Percentiles rank a stretch among this genome's conserved stretches.
These are phyloP conservation scores for Columbina picui DNA, from an alignment of 2,113 vertebrate genomes.

Conservation along the genomic window DNA sequence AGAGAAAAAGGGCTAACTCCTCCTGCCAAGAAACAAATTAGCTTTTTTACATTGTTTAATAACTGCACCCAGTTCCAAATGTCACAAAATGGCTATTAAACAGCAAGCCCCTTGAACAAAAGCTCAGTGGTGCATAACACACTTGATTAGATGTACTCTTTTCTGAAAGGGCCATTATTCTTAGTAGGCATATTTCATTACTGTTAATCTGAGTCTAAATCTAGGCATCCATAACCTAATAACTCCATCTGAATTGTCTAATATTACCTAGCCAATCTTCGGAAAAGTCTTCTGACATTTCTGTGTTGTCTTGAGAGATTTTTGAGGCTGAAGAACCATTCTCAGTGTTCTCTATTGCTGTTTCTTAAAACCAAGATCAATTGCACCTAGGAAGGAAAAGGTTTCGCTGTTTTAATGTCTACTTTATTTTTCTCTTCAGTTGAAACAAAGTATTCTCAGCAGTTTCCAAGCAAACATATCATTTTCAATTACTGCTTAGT, in stretches of 20 bases:
- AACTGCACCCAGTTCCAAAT: constrained; percentile 66
- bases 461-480: constrained; percentile 53
- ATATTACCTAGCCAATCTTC: constrained; percentile 13
- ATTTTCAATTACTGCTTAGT: constrained; percentile 64
- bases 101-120: constrained; percentile 52
- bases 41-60: constrained; percentile 67
- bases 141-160: constrained; percentile 60
- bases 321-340: constrained; percentile 28
- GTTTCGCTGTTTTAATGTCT: constrained; percentile 59
- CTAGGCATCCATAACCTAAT: constrained; percentile 37
- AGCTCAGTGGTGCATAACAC: constrained; percentile 56
- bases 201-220: constrained; percentile 57
- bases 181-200: constrained; percentile 69
- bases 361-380: constrained; percentile 62
- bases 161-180: constrained; percentile 69
- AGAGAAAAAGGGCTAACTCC: constrained; percentile 40
- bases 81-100: constrained; percentile 70
- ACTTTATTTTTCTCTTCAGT: constrained; percentile 50
- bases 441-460: constrained; percentile 66
- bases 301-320: not conserved
- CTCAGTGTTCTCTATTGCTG: constrained; percentile 21
- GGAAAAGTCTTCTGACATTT: constrained; percentile 17
- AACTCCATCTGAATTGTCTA: constrained; percentile 37
- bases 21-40: constrained; percentile 62
- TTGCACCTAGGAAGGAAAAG: constrained; percentile 19